Base-by-base conservation (phyloP, 2,113 vertebrate species). In the Corythoichthys intestinalis region DNA sequence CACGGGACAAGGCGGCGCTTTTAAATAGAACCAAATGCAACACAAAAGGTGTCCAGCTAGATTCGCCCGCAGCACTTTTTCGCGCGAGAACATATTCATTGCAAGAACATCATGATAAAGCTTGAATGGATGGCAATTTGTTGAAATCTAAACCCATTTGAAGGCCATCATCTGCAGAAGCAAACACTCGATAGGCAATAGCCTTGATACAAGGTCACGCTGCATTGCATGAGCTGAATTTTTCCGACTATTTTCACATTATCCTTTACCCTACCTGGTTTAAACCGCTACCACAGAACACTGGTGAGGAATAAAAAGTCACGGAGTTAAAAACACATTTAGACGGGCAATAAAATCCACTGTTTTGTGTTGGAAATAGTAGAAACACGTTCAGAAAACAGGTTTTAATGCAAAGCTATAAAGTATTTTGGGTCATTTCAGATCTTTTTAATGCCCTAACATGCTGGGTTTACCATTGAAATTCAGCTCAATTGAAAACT, bases 21-120 rank as follows among this genome's bases (percentile, higher is more conserved):
- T 76, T 79, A 91, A 91, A 91, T 91, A 89, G 88, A 72, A 89
- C 69, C 69, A 82, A 85, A 87, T 83, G 83, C 82, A 86, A 75
- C 72, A 73, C 60, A 75, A 78, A 13, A 85, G 84, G 86, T 86
- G 83, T 82, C 80, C 79, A 81, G 20, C 74, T 20, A 80, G 70
- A 87, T 82, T 73, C 81, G 79, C 85, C 86, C 81, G 86, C 83
- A 38, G 68, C 76, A 79, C 83, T 81, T 67, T 44, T 85, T 70
- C 44, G 56, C 41, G 71, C 66, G 61, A 71, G 72, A 68, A 44
- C 41, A 44, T 44, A 44, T 44, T 44, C 1, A 8, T 44, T 52
- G 80, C 77, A 74, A 75, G 70, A 58, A 62, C 65, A 56, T 46
- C 72, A 53, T 66, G 57, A 73, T 68, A 75, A 72, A 67, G 44